Percentiles rank a stretch among this genome's conserved stretches.
Evolutionary conservation across 2,888 invertebrate genomes (phyloP).

Genomic region (Danaus chrysippus): DNA sequence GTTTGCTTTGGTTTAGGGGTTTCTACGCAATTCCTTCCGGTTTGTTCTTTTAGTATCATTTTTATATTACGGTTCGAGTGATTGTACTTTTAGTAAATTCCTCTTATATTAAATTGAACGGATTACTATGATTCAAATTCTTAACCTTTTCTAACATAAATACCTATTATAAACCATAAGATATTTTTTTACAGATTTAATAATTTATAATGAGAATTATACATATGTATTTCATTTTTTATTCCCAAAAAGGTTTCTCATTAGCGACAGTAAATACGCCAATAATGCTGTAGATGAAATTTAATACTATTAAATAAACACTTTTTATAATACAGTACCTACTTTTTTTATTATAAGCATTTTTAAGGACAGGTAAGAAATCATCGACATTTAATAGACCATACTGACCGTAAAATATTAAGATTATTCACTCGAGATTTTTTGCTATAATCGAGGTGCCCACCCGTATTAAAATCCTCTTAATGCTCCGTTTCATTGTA

Average conservation of each 20-base stretch:
- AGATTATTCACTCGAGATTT: conserved; percentile 48
- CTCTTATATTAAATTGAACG: not conserved
- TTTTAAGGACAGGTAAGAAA: conserved; percentile 15
- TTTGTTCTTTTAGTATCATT: conserved; percentile 25
- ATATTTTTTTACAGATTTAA: too few species aligned
- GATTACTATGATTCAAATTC: too few species aligned
- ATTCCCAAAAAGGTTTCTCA: too few species aligned
- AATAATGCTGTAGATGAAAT: too few species aligned
- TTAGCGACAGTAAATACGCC: too few species aligned
- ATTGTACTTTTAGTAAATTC: not conserved
- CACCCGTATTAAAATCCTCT: conserved; percentile 55
- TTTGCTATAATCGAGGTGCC: conserved; percentile 52
- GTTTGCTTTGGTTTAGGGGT: conserved; percentile 36
- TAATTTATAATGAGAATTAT: too few species aligned
- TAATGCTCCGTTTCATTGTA: conserved; percentile 63
- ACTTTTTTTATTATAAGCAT: too few species aligned
- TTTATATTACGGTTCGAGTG: not conserved
- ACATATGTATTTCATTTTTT: too few species aligned
- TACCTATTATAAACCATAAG: too few species aligned
- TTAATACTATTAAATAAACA: too few species aligned
- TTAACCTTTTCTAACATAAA: too few species aligned
- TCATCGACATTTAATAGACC: conserved; percentile 28
- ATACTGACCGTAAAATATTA: conserved; percentile 50
- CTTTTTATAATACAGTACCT: too few species aligned
- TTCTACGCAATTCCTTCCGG: conserved; percentile 36